Evolutionary conservation across 2,888 invertebrate genomes (phyloP).

Genomic region (Pelosia muscerda): DNA sequence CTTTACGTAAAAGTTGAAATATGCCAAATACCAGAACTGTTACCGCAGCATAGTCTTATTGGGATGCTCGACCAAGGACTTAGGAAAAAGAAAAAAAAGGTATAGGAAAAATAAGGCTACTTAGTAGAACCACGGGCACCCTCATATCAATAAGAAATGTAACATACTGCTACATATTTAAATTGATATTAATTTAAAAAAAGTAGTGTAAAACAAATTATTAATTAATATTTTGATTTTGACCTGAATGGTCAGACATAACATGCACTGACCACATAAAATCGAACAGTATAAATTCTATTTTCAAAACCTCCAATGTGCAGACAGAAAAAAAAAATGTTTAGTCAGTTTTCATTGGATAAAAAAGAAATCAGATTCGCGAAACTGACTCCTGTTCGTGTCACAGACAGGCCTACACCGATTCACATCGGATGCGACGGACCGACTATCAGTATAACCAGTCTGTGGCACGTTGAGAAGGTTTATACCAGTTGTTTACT

Average conservation of each 20-base stretch:
- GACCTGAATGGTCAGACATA: background rate
- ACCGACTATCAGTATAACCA: slow-evolving; percentile 36
- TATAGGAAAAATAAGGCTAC: too few species aligned
- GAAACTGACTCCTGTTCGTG: slow-evolving; percentile 57
- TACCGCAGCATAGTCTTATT: too few species aligned
- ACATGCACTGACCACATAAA: slow-evolving; percentile 16
- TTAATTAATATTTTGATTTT: background rate
- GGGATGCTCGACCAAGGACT: too few species aligned
- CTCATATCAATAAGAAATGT: too few species aligned
- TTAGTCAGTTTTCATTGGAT: slow-evolving; percentile 55
- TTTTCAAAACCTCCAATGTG: slow-evolving; percentile 52
- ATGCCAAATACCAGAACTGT: too few species aligned
- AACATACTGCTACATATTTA: too few species aligned
- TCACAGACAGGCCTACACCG: slow-evolving; percentile 55
- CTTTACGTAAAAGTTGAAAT: too few species aligned
- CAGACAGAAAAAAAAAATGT: slow-evolving; percentile 61
- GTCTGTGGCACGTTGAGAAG: slow-evolving; percentile 15
- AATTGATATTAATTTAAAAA: background rate
- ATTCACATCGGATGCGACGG: slow-evolving; percentile 46
- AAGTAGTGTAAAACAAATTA: background rate
- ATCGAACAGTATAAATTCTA: slow-evolving; percentile 40
- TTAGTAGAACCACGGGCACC: too few species aligned
- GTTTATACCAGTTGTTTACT: background rate
- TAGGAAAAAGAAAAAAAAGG: too few species aligned
- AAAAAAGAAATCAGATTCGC: slow-evolving; percentile 59